Evolutionary conservation across 2,888 invertebrate species (phyloP), one percentile per base, ranked within the genome.

Genomic region (Sycophila texana): DNA sequence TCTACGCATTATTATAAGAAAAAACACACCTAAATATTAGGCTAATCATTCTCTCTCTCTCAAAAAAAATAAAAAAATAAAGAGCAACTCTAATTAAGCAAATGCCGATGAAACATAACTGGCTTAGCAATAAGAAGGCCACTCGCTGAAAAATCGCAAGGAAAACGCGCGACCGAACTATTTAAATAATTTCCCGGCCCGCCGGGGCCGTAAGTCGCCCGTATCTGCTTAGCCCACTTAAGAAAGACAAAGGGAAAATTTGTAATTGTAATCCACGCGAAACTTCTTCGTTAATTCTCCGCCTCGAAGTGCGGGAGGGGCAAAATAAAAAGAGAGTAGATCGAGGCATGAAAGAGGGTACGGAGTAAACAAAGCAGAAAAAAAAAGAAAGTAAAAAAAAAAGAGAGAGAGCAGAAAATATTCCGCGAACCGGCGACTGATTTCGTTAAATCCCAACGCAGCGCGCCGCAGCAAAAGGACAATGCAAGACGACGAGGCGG

Each of bases 191-290:
- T 74, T 57, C 14, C 74, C 13, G 5, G 20, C 4, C 0, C n/a
- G 26, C 57, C 47, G 55, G 55, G 18, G 18, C 63, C 47, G 47
- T n/a, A 57, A 22, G 18, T 39, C 55, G 63, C n/a, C 55, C 57
- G 74, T 26, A 65, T 65, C 65, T 63, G 14, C 65, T 73, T 73
- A 73, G 53, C 55, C 73, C 63, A 39, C 65, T 26, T 61, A 20
- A 16, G 55, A 49, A 57, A 57, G 22, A 20, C 53, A 49, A 71
- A 53, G 30, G 63, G 53, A 30, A 51, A 73, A 74, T 74, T 65
- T 74, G 73, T 74, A 74, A 74, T 74, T 74, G 63, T 74, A 55
- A 74, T 74, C 39, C 63, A n/a, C 49, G 51, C 13, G 61, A 61
- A 49, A 72, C 49, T 74, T 39, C 65, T 74, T 63, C 55, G 63